These are phyloP conservation scores for Tolmerus cingulatus DNA, from an alignment of 2,888 invertebrate genomes.

Conservation along the genomic window DNA sequence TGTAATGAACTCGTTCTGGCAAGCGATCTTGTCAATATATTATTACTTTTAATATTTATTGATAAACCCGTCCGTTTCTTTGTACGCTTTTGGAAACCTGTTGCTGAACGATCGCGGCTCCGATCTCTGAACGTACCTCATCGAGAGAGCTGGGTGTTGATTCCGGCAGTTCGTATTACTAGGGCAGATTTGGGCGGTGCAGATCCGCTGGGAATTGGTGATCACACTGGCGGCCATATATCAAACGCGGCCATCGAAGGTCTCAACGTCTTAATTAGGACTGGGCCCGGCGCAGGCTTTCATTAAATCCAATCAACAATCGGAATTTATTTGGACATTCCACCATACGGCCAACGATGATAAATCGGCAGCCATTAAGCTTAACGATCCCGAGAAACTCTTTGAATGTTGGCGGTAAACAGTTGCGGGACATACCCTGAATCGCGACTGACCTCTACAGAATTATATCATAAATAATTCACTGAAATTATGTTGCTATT, in stretches of 20 bases:
- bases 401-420: constrained; percentile 11
- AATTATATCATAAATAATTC: constrained; percentile 21
- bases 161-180: constrained; percentile 38
- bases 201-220: background rate
- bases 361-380: constrained; percentile 18
- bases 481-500: constrained; percentile 5
- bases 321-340: constrained; percentile 28
- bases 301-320: constrained; percentile 40
- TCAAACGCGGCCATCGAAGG: constrained; percentile 16
- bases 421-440: background rate
- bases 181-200: constrained; percentile 26
- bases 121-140: background rate
- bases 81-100: constrained; percentile 4
- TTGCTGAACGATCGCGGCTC: background rate
- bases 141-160: background rate
- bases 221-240: background rate
- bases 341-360: background rate
- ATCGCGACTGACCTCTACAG: background rate
- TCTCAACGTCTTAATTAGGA: constrained; percentile 35
- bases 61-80: constrained; percentile 35
- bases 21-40: constrained; percentile 46
- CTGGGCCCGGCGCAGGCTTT: constrained; percentile 1
- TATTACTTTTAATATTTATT: constrained; percentile 47
- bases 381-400: constrained; percentile 1
- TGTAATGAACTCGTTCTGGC: constrained; percentile 46